Conservation (phyloP, 2,888 invertebrate genomes). For the Osedax frankpressi region DNA sequence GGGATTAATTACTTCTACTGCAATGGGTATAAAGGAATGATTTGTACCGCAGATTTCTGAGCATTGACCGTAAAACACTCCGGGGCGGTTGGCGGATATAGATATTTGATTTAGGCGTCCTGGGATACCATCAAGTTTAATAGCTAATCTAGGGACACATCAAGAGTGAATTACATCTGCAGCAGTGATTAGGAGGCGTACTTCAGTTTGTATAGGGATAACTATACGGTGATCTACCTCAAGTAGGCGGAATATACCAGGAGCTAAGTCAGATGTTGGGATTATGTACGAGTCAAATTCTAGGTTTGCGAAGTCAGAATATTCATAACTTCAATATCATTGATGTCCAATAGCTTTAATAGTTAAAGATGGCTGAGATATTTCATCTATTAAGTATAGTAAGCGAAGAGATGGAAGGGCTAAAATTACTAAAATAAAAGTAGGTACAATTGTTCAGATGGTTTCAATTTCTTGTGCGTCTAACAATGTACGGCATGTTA, state of each 20-base stretch:
- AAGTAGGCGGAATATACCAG: conserved; percentile 36
- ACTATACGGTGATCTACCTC: conserved; percentile 42
- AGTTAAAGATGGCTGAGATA: conserved; percentile 30
- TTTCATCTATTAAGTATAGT: conserved; percentile 34
- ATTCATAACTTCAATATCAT: conserved; percentile 45
- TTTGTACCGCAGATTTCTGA: conserved; percentile 70
- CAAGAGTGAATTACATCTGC: conserved; percentile 48
- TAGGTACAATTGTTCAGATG: conserved; percentile 32
- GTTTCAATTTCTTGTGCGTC: conserved; percentile 30
- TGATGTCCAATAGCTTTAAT: conserved; percentile 42
- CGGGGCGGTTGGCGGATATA: conserved; percentile 55
- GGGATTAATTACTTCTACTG: conserved; percentile 43
- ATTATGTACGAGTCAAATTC: conserved; percentile 43
- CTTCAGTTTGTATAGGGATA: conserved; percentile 33
- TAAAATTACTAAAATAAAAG: conserved; percentile 28
- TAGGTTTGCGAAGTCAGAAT: conserved; percentile 34
- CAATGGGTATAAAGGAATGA: conserved; percentile 67
- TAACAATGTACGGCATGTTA: conserved; percentile 24
- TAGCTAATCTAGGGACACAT: conserved; percentile 41
- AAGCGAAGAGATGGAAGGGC: conserved; percentile 29
- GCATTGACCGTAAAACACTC: conserved; percentile 62
- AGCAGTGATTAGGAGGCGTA: conserved; percentile 39
- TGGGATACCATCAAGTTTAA: conserved; percentile 47
- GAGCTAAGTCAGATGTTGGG: conserved; percentile 30
- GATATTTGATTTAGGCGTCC: conserved; percentile 49